Conservation (phyloP, 2,888 invertebrate genomes). For the Hirtodrosophila confusa region DNA sequence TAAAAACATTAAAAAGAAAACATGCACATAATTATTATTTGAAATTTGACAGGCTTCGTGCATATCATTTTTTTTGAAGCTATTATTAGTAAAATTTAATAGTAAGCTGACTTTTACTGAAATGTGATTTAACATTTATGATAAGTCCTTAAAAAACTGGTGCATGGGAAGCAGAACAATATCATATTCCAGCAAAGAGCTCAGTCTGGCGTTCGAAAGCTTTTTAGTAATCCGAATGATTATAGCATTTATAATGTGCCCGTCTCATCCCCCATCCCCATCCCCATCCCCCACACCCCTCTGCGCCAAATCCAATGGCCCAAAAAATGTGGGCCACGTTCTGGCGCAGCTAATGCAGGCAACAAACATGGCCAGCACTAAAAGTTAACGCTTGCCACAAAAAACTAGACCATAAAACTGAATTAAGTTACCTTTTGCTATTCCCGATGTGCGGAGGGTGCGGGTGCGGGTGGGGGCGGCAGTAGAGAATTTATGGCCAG, state of each 20-base stretch:
- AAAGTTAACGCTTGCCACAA: slow-evolving; percentile 39
- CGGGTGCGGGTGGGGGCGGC: neutral
- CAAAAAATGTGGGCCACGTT: slow-evolving; percentile 17
- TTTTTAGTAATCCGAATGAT: slow-evolving; percentile 31
- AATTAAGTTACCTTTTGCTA: slow-evolving; percentile 26
- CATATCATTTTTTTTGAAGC: no score
- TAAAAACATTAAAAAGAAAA: no score
- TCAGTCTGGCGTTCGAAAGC: neutral
- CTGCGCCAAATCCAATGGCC: neutral
- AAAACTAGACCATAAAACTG: slow-evolving; percentile 32
- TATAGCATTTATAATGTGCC: slow-evolving; percentile 14
- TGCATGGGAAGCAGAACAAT: neutral
- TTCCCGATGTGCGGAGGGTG: no score
- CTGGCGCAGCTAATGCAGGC: slow-evolving; percentile 29
- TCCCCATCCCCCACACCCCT: neutral
- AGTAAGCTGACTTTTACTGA: no score
- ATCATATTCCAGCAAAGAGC: neutral
- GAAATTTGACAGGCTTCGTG: no score
- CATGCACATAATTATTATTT: no score
- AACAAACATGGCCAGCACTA: slow-evolving; percentile 29
- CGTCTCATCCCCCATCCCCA: neutral
- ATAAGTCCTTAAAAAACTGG: no score
- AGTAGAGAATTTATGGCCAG: slow-evolving; percentile 21
- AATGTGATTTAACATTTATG: no score
- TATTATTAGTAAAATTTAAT: no score